Evolutionary conservation across 2,113 vertebrate species (phyloP).

Genomic region (Seriola rivoliana): DNA sequence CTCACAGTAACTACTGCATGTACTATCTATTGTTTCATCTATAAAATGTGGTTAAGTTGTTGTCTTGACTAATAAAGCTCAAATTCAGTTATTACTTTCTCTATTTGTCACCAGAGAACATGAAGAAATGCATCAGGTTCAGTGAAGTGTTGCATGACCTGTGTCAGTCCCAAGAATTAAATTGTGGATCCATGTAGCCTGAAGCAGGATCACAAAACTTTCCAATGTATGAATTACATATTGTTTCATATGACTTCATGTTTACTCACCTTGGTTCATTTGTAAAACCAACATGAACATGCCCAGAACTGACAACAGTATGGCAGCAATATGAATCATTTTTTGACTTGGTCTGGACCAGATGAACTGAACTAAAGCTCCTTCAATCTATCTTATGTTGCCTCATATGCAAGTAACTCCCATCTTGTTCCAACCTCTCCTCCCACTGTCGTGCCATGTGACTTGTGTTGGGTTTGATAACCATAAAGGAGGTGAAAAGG

Average conservation of each 20-base stretch:
- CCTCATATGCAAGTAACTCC: neutral
- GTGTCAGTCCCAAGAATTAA: too few relatives aligned
- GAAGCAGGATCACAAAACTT: neutral
- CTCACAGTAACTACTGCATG: too few relatives aligned
- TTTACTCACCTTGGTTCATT: neutral
- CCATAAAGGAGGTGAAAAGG: too few relatives aligned
- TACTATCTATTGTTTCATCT: too few relatives aligned
- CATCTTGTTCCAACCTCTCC: neutral
- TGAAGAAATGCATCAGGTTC: neutral
- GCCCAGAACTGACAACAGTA: too few relatives aligned
- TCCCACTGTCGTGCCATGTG: neutral
- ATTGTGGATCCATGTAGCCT: neutral
- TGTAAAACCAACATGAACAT: too few relatives aligned
- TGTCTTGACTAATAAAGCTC: neutral
- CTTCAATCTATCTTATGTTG: too few relatives aligned
- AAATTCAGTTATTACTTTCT: neutral
- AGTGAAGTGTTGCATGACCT: neutral
- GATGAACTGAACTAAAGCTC: neutral
- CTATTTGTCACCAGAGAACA: neutral
- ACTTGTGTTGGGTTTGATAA: too few relatives aligned
- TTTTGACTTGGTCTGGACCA: neutral
- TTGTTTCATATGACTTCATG: neutral
- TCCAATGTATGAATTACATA: neutral
- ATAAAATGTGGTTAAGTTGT: too few relatives aligned
- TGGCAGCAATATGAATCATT: too few relatives aligned